Evolutionary conservation across 2,113 vertebrate species (phyloP).

Genomic region (Gobius niger): DNA sequence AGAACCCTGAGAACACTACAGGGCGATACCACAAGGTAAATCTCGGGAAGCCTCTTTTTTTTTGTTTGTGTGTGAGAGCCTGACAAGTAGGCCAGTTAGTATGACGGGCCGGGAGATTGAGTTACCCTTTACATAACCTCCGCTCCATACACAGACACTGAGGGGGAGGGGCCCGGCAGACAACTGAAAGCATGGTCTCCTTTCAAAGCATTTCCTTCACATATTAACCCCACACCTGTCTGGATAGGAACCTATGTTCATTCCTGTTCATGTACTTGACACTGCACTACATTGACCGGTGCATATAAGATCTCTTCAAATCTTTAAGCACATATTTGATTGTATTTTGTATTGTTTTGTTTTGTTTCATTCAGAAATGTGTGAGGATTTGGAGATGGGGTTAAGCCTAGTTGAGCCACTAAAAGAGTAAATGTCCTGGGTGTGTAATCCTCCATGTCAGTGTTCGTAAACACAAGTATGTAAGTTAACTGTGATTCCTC

Average conservation of each 20-base stretch:
- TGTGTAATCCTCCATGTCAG: constrained; percentile 13
- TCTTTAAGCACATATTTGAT: neutral
- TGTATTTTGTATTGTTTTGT: no score
- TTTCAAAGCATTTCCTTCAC: constrained; percentile 21
- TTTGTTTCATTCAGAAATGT: neutral
- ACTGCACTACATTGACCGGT: neutral
- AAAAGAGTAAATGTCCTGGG: neutral
- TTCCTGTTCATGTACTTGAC: neutral
- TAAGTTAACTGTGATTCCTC: constrained; percentile 11
- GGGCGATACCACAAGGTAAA: constrained; percentile 28
- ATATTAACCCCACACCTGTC: constrained; percentile 4
- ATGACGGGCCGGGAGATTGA: constrained; percentile 60
- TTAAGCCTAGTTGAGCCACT: constrained; percentile 17
- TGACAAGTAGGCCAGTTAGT: constrained; percentile 37
- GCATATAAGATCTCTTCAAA: neutral
- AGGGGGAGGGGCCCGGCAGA: constrained; percentile 65
- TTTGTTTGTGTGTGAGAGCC: constrained; percentile 5
- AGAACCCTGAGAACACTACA: constrained; percentile 11
- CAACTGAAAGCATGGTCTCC: constrained; percentile 45
- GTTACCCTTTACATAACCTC: constrained; percentile 80
- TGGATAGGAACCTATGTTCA: neutral
- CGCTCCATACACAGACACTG: constrained; percentile 49
- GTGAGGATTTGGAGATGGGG: neutral
- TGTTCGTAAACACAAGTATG: constrained; percentile 1
- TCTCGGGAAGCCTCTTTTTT: constrained; percentile 27